Base-by-base conservation (phyloP, 2,888 invertebrate species). In the Criorhina ranunculi region DNA sequence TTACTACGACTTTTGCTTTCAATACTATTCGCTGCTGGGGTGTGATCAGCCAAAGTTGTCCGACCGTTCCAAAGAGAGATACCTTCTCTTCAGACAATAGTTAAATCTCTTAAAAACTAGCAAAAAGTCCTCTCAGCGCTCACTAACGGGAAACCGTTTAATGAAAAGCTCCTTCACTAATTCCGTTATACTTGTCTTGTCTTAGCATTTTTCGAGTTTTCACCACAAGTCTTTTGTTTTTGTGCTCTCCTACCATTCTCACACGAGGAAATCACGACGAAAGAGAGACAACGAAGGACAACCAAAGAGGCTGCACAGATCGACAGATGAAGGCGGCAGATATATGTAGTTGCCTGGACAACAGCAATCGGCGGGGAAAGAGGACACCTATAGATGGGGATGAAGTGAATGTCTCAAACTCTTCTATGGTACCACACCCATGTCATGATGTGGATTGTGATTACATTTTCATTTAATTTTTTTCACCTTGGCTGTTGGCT, bases 401-500 rank as follows among this genome's bases (percentile, higher is more conserved):
- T 85, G 85, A 85, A 85, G 85, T 85, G 85, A 85, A 85, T 85
- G 85, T 85, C 85, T 85, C 49, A 80, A 85, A 80, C 75, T 85
- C 85, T 85, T 85, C 80, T 80, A 53, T 79, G 76, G 85, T 73
- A 85, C 85, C 85, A 85, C 85, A 85, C 85, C 85, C 85, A 85
- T 85, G 85, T 85, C 85, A 85, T 85, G 85, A 85, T 85, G 85
- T 80, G 85, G 85, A 85, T 76, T 85, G 85, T 76, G 85, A 85
- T 85, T 85, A 85, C 85, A 85, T 85, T 85, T 85, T 85, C 85
- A 85, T 85, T 85, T 85, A 85, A 85, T 85, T 85, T 85, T 85
- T 85, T 85, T 85, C 85, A 85, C 85, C 85, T 85, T 85, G 85
- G 85, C 80, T 85, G 85, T 85, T 85, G 85, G 80, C 80, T 85